phyloP scores from a whole-genome alignment of 2,888 invertebrate species.

The Zygogramma bicolorata region DNA sequence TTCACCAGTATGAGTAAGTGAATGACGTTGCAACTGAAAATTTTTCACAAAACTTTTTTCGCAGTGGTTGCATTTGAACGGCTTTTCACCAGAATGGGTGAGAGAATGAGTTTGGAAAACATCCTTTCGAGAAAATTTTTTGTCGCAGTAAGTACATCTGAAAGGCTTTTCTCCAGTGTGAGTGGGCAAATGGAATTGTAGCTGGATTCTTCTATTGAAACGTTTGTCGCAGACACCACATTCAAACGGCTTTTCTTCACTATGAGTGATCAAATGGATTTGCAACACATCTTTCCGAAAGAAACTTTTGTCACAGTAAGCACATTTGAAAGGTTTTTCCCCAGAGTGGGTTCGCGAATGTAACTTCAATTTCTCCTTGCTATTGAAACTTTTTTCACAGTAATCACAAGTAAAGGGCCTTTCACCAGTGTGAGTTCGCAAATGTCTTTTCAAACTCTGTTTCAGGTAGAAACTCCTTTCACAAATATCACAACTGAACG shows the following conservation, averaged over 20 bases:
- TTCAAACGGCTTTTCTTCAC: slow-evolving; percentile 53
- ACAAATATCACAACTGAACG: slow-evolving; percentile 59
- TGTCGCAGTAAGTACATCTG: slow-evolving; percentile 66
- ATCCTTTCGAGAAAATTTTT: slow-evolving; percentile 62
- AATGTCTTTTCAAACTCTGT: slow-evolving; percentile 62
- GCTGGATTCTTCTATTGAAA: slow-evolving; percentile 56
- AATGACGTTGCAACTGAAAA: no score
- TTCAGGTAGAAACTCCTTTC: slow-evolving; percentile 57
- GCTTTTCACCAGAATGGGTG: background rate
- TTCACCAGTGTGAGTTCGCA: slow-evolving; percentile 65
- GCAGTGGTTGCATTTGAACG: background rate
- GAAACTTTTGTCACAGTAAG: slow-evolving; percentile 57
- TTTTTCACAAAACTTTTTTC: no score
- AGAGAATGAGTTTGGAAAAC: background rate
- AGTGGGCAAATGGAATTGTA: slow-evolving; percentile 63
- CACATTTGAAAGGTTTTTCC: slow-evolving; percentile 60
- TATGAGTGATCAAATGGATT: slow-evolving; percentile 57
- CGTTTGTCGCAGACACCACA: slow-evolving; percentile 59
- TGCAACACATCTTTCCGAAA: slow-evolving; percentile 58
- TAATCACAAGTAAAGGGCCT: background rate
- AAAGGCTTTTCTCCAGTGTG: slow-evolving; percentile 67
- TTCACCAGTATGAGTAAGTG: no score
- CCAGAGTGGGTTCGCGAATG: background rate
- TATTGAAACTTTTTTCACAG: background rate
- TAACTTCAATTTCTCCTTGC: background rate